Conservation (phyloP, 2,113 vertebrate genomes). For the Helogale parvula region DNA sequence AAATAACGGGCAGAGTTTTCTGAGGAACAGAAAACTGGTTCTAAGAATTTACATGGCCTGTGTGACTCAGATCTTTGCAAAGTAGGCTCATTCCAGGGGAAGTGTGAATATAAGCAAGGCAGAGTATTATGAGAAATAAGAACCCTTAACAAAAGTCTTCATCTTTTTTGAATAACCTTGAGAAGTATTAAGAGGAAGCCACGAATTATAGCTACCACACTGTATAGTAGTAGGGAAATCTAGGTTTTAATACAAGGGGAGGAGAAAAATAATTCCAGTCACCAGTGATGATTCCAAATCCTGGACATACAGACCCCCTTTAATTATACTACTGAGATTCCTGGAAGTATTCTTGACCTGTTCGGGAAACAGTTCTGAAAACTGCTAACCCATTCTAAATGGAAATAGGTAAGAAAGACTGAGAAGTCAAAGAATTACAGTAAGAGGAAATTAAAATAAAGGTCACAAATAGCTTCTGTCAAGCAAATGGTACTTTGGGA, state of each 20-base stretch:
- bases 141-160: neutral
- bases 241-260: slow-evolving; percentile 43
- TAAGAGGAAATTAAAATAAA: slow-evolving; percentile 31
- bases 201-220: neutral
- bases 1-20: neutral
- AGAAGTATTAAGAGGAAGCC: neutral
- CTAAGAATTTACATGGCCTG: neutral
- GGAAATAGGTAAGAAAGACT: neutral
- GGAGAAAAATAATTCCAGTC: neutral
- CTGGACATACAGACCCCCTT: neutral
- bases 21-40: neutral
- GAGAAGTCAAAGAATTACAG: neutral
- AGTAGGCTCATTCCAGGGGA: neutral
- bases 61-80: neutral
- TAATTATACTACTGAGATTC: neutral
- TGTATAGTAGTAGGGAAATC: neutral
- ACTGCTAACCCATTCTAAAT: slow-evolving; percentile 20
- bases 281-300: neutral
- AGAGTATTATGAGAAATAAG: neutral
- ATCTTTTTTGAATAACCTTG: neutral
- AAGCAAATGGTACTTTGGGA: slow-evolving; percentile 44
- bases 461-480: slow-evolving; percentile 11
- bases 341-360: slow-evolving; percentile 17
- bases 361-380: slow-evolving; percentile 28
- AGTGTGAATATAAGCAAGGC: slow-evolving; percentile 15